Conservation (phyloP, 2,888 invertebrate genomes). For the Oligia latruncula region DNA sequence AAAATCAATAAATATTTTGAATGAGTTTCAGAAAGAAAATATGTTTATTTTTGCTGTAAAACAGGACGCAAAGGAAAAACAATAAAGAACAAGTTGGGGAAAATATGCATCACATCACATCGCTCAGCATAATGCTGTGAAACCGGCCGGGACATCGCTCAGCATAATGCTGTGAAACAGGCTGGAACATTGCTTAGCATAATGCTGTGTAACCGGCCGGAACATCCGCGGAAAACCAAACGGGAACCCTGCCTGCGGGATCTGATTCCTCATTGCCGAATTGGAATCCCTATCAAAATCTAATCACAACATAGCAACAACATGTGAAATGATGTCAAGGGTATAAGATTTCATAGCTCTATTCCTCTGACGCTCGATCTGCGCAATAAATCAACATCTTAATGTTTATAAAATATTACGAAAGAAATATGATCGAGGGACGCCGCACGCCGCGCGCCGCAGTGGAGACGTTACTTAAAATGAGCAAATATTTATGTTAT, state of each 20-base stretch:
- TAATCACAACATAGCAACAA: neutral
- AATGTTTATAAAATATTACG: slow-evolving; percentile 54
- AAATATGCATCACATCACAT: neutral
- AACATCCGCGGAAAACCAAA: neutral
- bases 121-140: neutral
- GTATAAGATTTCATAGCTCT: slow-evolving; percentile 9
- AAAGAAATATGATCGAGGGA: slow-evolving; percentile 42
- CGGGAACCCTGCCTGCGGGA: too few relatives aligned
- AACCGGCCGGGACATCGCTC: neutral
- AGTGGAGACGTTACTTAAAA: neutral
- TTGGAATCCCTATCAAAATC: neutral
- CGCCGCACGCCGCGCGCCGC: neutral
- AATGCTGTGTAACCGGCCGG: neutral
- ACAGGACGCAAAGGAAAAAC: too few relatives aligned
- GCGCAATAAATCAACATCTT: slow-evolving; percentile 30
- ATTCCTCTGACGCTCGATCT: slow-evolving; percentile 18
- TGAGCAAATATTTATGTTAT: slow-evolving; percentile 6
- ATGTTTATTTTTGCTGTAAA: too few relatives aligned
- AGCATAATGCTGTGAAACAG: neutral
- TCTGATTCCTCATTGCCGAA: neutral
- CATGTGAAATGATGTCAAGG: slow-evolving; percentile 27
- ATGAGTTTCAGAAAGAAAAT: neutral
- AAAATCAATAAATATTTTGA: neutral
- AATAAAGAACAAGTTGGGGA: neutral
- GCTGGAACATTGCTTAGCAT: neutral